Percentiles rank a stretch among this genome's conserved stretches.
Conservation (phyloP, 2,113 vertebrate species). For the Microcebus jonahi region DNA sequence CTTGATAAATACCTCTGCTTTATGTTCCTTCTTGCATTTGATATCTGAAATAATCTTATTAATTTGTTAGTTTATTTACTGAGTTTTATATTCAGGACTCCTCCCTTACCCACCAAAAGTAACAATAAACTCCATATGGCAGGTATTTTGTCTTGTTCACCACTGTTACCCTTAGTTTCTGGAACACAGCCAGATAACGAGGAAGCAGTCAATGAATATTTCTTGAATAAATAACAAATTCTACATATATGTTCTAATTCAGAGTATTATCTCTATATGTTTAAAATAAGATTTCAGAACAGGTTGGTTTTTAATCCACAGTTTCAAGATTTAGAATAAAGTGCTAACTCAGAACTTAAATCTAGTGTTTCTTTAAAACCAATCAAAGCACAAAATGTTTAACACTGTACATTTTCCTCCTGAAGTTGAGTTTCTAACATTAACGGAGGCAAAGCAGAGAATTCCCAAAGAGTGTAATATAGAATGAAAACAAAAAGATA, state of each 20-base stretch:
- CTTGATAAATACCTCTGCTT: neutral
- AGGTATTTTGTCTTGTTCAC: neutral
- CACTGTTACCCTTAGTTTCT: neutral
- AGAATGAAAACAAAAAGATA: neutral
- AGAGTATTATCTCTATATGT: neutral
- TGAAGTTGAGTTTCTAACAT: neutral
- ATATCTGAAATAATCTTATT: neutral
- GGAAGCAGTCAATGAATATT: neutral
- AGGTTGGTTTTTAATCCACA: neutral
- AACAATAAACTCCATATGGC: neutral
- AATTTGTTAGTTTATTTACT: neutral
- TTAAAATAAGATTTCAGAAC: neutral
- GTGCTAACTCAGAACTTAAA: neutral
- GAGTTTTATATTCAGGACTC: neutral
- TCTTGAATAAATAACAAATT: neutral
- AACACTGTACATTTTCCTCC: neutral
- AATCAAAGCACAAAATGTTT: constrained; percentile 12
- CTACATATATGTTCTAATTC: neutral
- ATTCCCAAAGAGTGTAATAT: neutral
- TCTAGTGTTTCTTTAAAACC: neutral
- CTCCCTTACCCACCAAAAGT: neutral
- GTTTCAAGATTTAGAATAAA: constrained; percentile 28
- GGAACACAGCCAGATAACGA: neutral
- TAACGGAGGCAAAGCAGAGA: constrained; percentile 4
- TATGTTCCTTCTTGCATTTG: neutral